phyloP scores from a whole-genome alignment of 2,888 invertebrate species.

The Agrotis clavis region DNA sequence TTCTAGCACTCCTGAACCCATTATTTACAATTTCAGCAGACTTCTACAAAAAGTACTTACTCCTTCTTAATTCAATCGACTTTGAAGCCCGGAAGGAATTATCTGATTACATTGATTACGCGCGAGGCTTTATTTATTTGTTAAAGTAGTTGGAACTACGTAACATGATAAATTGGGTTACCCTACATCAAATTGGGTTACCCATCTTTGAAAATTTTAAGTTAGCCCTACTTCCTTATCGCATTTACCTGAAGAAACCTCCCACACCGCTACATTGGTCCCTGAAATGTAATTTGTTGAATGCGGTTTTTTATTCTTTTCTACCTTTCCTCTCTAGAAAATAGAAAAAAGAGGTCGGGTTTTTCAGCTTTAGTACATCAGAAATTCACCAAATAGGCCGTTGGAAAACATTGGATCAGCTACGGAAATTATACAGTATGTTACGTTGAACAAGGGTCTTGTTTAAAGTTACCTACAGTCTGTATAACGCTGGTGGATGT shows the following conservation, averaged over 20 bases:
- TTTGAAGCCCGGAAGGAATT: slow-evolving; percentile 34
- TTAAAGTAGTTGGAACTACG: slow-evolving; percentile 33
- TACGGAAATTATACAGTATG: background rate
- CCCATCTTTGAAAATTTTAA: slow-evolving; percentile 17
- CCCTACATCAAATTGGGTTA: slow-evolving; percentile 11
- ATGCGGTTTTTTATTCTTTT: background rate
- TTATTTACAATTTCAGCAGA: slow-evolving; percentile 8
- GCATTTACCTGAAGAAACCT: slow-evolving; percentile 6
- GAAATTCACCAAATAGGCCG: background rate
- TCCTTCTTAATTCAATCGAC: slow-evolving; percentile 23
- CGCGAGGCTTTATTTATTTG: slow-evolving; percentile 28
- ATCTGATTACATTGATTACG: slow-evolving; percentile 31
- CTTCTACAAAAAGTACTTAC: slow-evolving; percentile 15
- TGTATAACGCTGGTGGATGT: background rate
- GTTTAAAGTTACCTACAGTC: too few relatives aligned
- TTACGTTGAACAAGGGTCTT: too few relatives aligned
- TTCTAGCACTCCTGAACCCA: background rate
- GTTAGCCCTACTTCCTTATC: slow-evolving; percentile 7
- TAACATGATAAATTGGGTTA: slow-evolving; percentile 40
- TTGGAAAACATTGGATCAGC: background rate
- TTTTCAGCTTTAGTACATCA: background rate
- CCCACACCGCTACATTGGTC: background rate
- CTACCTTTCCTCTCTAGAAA: background rate
- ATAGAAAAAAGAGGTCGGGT: background rate
- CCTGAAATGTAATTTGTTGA: background rate